Conservation (phyloP, 2,113 vertebrate genomes). For the Planiliza haematocheilus region DNA sequence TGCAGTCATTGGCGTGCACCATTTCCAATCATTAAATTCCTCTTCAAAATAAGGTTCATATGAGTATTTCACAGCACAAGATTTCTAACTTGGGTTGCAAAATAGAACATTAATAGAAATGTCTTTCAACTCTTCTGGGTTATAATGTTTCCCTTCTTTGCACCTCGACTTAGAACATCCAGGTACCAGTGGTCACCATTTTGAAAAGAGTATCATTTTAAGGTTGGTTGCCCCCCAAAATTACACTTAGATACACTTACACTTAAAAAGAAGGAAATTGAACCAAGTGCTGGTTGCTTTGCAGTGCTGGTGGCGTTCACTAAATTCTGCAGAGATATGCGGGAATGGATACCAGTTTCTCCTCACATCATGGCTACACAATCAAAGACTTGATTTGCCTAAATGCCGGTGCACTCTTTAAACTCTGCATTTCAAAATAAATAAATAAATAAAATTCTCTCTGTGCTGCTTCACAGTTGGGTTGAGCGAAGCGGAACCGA, state of each 20-base stretch:
- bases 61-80: too few species aligned
- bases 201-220: too few species aligned
- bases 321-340: not conserved
- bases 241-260: too few species aligned
- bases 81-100: too few species aligned
- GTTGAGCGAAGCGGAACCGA: constrained; percentile 49
- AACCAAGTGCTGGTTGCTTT: not conserved
- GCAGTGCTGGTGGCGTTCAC: not conserved
- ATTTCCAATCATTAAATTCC: too few species aligned
- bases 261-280: not conserved
- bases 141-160: too few species aligned
- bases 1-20: too few species aligned
- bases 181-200: too few species aligned
- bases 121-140: too few species aligned
- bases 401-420: constrained; percentile 5
- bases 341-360: not conserved
- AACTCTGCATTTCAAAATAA: constrained; percentile 25
- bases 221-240: too few species aligned
- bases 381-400: constrained; percentile 30
- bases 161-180: not conserved
- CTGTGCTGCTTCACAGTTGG: constrained; percentile 22
- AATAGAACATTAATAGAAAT: too few species aligned
- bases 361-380: not conserved
- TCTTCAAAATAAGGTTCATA: too few species aligned
- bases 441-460: not conserved